Percentiles rank a stretch among this genome's conserved stretches.
Conservation (phyloP, 2,113 vertebrate genomes). For the Nibea albiflora region DNA sequence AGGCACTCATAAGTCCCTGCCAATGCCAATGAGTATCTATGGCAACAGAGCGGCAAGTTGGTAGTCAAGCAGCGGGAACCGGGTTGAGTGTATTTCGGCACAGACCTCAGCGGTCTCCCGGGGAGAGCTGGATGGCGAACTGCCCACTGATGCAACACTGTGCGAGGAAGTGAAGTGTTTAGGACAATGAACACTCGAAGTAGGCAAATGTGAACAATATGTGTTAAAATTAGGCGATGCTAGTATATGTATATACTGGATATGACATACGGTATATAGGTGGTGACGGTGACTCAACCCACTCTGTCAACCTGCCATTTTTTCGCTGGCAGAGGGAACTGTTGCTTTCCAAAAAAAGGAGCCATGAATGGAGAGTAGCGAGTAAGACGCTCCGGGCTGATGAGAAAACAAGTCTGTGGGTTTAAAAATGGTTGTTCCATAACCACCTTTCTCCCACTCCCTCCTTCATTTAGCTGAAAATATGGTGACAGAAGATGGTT, state of each 20-base stretch:
- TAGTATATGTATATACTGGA: no score
- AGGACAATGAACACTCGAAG: conserved; percentile 23
- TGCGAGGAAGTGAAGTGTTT: conserved; percentile 30
- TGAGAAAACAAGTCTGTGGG: neutral
- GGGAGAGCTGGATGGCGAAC: conserved; percentile 19
- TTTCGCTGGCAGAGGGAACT: neutral
- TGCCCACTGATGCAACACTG: conserved; percentile 49
- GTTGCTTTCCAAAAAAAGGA: neutral
- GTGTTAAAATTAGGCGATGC: neutral
- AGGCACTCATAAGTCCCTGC: conserved; percentile 45
- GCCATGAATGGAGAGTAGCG: neutral
- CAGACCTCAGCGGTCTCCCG: conserved; percentile 56
- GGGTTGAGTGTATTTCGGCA: conserved; percentile 64
- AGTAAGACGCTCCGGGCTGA: neutral
- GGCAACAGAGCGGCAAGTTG: conserved; percentile 70
- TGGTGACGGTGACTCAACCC: neutral
- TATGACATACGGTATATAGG: neutral
- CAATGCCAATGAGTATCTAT: conserved; percentile 68
- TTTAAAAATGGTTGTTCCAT: neutral
- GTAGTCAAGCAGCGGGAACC: conserved; percentile 63
- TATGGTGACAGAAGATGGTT: neutral
- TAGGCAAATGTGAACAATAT: neutral
- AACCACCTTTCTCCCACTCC: neutral
- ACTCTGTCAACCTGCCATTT: neutral
- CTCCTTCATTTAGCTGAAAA: conserved; percentile 22